Base-by-base conservation (phyloP, 2,113 vertebrate genomes). In the Spermophilus dauricus region DNA sequence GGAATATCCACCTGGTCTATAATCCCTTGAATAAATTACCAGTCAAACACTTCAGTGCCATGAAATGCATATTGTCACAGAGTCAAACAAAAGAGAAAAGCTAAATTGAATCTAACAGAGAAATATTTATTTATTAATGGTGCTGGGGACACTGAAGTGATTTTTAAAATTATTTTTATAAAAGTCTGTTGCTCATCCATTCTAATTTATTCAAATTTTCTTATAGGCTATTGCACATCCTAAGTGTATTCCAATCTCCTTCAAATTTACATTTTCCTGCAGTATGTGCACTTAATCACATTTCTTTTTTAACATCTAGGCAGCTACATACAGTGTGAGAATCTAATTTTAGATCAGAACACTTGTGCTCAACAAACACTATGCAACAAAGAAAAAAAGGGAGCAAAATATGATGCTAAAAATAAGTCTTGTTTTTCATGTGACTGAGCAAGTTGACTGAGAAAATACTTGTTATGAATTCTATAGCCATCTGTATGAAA, bases 331-430 rank as follows among this genome's bases (percentile, higher is more conserved):
- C 96, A 97, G 86, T 77, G 82, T 96, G 78, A 89, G 48, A 51
- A 76, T 95, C 94, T 98, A 96, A 96, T 96, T 98, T 98, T 97
- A 97, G 95, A 92, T 95, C 61, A 95, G 87, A 97, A 85, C 76
- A 96, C 69, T 97, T 98, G 88, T 61, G 87, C 89, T 96, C 83
- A 96, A 84, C 81, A 98, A 98, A 98, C 88, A 95, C 96, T 95
- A 67, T 83, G 94, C 77, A 93, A 96, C 86, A 95, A 93, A 92
- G 77, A 45, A 92, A 58, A 92, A 96, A 61, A 91, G 5, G 56
- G 58, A 97, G 86, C 37, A 93, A 96, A 98, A 86, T 88, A 92
- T 56, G 92, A 72, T 92, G 65, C 96, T 97, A 97, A 98, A 97
- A 98, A 97, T 97, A 97, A 91, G 28, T 34, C 69, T 61, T 94